phyloP scores from a whole-genome alignment of 2,797 vertebrate genomes.

The Pseudochirops cupreus region DNA sequence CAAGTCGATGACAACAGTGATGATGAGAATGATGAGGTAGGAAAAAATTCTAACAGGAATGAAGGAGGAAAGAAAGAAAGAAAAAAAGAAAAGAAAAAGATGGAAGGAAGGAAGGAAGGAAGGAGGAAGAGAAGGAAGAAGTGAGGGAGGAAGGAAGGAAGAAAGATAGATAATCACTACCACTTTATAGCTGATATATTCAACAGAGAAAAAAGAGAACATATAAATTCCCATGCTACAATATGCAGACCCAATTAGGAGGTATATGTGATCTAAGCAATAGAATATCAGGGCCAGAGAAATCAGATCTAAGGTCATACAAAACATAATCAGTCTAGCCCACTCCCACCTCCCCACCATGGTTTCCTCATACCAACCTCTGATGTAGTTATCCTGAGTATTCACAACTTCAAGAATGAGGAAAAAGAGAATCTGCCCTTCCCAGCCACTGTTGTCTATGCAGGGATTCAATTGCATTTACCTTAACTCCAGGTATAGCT shows the following conservation, averaged over 20 bases:
- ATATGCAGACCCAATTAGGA: conserved; percentile 43
- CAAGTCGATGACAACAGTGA: conserved; percentile 50
- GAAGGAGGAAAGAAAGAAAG: not conserved
- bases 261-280: conserved; percentile 18
- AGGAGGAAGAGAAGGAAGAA: not conserved
- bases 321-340: not conserved
- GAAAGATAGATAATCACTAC: conserved; percentile 31
- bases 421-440: conserved; percentile 20
- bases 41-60: not conserved
- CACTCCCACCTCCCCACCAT: not conserved
- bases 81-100: too few relatives aligned
- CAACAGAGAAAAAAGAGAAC: conserved; percentile 34
- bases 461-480: not conserved
- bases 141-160: not conserved
- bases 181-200: conserved; percentile 5
- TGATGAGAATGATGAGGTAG: conserved; percentile 53
- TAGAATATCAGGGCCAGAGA: conserved; percentile 30
- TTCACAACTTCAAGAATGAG: conserved; percentile 35
- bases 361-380: not conserved
- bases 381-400: conserved; percentile 21
- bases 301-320: not conserved
- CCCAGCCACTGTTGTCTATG: not conserved
- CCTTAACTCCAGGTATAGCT: not conserved
- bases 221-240: not conserved
- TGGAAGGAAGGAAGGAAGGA: not conserved